Evolutionary conservation across 2,113 vertebrate species (phyloP).

Genomic region (Neodon shergylaensis): DNA sequence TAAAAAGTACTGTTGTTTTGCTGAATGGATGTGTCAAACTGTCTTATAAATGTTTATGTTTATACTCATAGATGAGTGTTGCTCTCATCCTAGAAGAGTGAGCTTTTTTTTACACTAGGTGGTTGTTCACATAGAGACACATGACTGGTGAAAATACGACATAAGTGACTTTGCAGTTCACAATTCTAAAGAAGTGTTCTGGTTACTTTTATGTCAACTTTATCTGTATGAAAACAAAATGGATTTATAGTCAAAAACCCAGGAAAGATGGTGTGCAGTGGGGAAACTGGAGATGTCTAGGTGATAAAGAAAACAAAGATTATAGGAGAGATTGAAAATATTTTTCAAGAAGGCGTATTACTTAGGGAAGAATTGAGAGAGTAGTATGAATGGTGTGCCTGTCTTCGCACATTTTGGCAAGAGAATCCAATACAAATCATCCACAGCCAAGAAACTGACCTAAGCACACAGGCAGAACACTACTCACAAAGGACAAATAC

Average conservation of each 20-base stretch:
- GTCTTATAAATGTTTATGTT: neutral
- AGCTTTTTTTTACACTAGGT: neutral
- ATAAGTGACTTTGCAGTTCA: neutral
- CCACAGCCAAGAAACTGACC: slow-evolving; percentile 10
- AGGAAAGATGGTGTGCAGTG: neutral
- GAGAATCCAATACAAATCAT: neutral
- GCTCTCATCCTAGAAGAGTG: neutral
- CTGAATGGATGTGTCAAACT: neutral
- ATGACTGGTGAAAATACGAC: neutral
- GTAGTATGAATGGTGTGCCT: neutral
- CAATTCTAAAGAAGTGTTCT: neutral
- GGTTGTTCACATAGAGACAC: neutral
- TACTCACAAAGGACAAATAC: neutral
- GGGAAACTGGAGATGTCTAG: neutral
- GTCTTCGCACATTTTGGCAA: neutral
- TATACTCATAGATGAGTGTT: neutral
- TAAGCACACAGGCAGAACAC: neutral
- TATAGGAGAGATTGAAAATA: neutral
- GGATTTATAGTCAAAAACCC: neutral
- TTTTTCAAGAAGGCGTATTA: neutral
- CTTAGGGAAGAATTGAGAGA: neutral
- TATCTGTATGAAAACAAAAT: slow-evolving; percentile 8
- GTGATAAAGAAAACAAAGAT: neutral
- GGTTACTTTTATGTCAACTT: neutral
- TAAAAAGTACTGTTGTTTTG: neutral